These are phyloP conservation scores for Sander vitreus DNA, from an alignment of 2,113 vertebrate species.

Conservation along the genomic window DNA sequence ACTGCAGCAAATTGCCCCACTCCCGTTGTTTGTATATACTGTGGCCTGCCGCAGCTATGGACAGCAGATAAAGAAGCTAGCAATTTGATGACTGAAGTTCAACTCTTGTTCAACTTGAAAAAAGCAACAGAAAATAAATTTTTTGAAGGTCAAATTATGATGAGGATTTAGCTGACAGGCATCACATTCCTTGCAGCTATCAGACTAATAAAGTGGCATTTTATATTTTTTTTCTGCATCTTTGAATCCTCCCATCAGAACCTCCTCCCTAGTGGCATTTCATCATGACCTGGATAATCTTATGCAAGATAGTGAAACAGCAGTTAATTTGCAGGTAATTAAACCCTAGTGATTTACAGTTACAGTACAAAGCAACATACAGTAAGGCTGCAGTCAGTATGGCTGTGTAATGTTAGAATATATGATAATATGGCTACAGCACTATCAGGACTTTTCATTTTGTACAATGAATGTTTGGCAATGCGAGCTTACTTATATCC, in stretches of 20 bases:
- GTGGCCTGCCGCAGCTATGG: constrained; percentile 24
- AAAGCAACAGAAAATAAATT: constrained; percentile 7
- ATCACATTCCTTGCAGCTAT: constrained; percentile 61
- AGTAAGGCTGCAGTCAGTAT: constrained; percentile 34
- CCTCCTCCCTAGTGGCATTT: constrained; percentile 81
- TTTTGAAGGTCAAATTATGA: constrained; percentile 68
- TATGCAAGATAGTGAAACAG: constrained; percentile 92
- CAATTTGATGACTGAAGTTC: constrained; percentile 46
- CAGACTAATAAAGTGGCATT: constrained; percentile 64
- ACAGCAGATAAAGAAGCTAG: constrained; percentile 31
- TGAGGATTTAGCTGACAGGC: constrained; percentile 59
- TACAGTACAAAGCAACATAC: constrained; percentile 70
- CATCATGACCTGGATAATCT: constrained; percentile 89
- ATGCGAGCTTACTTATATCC: background rate
- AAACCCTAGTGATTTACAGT: constrained; percentile 87
- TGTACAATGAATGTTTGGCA: background rate
- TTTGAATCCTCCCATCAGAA: constrained; percentile 77
- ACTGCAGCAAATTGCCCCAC: constrained; percentile 68
- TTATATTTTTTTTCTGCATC: constrained; percentile 70
- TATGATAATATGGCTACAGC: constrained; percentile 44
- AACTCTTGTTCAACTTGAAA: constrained; percentile 30
- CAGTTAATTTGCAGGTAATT: constrained; percentile 88
- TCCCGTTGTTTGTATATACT: constrained; percentile 43
- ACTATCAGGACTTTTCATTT: background rate
- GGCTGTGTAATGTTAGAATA: constrained; percentile 21